These are phyloP conservation scores for Anoura caudifer DNA, from an alignment of 2,113 vertebrate genomes.

Conservation along the genomic window DNA sequence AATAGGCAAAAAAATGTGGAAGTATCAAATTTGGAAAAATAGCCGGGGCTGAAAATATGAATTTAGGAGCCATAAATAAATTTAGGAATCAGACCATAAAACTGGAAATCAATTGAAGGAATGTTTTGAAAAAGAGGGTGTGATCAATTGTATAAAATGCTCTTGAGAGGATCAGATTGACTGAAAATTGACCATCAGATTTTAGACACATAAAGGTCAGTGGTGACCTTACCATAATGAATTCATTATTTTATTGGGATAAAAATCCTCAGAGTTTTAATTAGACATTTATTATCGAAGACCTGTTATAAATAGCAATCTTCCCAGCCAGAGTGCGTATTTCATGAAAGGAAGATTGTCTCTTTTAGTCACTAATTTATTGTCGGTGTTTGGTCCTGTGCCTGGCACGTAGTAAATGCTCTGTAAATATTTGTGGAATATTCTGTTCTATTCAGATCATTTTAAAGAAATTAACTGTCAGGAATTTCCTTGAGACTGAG, in stretches of 20 bases:
- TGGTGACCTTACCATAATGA: background rate
- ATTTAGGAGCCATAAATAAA: background rate
- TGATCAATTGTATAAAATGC: background rate
- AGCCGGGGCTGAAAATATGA: background rate
- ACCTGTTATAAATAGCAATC: background rate
- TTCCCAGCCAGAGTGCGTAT: background rate
- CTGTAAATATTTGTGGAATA: background rate
- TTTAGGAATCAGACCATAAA: background rate
- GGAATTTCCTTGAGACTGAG: background rate
- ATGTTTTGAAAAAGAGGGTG: background rate
- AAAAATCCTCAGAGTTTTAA: background rate
- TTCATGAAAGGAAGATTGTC: background rate
- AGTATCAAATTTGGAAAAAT: background rate
- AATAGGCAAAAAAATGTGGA: background rate
- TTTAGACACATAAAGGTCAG: background rate
- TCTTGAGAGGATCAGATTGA: background rate
- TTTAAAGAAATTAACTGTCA: background rate
- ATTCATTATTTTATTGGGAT: background rate
- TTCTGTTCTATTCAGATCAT: background rate
- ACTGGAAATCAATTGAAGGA: background rate
- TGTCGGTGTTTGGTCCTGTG: background rate
- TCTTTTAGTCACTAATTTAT: conserved; percentile 3
- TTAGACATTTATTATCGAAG: background rate
- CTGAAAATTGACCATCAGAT: background rate
- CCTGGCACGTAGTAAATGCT: background rate